Percentiles rank a stretch among this genome's conserved stretches.
Evolutionary conservation across 2,797 vertebrate genomes (phyloP).

Genomic region (Ceyx erithaca): DNA sequence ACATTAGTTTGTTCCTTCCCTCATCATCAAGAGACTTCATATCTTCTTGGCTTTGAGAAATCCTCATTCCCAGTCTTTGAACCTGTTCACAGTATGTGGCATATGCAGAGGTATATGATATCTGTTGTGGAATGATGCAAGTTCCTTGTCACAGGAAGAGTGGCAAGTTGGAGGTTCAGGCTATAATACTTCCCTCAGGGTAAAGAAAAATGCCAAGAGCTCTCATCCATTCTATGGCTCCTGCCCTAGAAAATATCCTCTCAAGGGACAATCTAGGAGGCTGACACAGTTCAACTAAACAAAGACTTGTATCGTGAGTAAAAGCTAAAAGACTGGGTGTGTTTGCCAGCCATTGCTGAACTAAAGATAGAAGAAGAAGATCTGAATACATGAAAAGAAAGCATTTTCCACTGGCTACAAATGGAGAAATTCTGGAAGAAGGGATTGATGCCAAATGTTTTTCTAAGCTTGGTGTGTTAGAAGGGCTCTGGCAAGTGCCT

Average conservation of each 20-base stretch:
- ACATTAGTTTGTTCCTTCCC: neutral
- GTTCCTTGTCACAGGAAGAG: neutral
- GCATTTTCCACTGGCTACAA: conserved; percentile 61
- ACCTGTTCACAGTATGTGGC: neutral
- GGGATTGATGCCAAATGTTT: conserved; percentile 64
- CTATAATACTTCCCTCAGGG: neutral
- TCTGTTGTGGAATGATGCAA: neutral
- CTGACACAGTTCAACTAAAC: neutral
- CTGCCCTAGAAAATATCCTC: neutral
- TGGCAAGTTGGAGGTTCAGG: neutral
- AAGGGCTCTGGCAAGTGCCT: conserved; percentile 62
- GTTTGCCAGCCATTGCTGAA: conserved; percentile 26
- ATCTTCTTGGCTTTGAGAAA: neutral
- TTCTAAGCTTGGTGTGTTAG: conserved; percentile 65
- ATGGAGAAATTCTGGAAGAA: conserved; percentile 55
- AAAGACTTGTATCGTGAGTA: neutral
- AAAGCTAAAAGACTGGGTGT: neutral
- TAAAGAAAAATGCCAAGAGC: neutral
- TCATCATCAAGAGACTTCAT: neutral
- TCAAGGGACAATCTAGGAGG: neutral
- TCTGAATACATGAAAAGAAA: conserved; percentile 45
- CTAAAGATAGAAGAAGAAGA: conserved; percentile 52
- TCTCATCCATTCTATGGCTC: neutral
- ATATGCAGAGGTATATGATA: neutral
- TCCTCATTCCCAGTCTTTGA: neutral